Conservation (phyloP, 2,888 invertebrate species). For the Lasioglossum figueresi region DNA sequence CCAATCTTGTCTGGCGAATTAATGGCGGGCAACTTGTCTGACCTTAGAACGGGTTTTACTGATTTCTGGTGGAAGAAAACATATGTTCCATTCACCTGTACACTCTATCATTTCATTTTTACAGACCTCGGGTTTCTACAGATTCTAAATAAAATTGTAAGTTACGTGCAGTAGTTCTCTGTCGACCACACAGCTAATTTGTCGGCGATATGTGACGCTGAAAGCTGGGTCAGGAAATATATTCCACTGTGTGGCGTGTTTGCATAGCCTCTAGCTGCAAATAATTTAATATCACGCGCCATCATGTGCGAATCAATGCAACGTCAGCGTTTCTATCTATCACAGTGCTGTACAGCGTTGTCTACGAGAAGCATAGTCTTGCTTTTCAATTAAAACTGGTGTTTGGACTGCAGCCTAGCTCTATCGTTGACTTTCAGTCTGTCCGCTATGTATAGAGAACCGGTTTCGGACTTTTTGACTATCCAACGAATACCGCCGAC, state of each 20-base stretch:
- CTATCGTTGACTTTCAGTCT: not conserved
- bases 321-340: not conserved
- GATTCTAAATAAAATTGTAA: not conserved
- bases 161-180: not conserved
- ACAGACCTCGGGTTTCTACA: no score
- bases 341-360: not conserved
- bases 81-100: not conserved
- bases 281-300: not conserved
- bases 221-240: conserved; percentile 5
- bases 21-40: not conserved
- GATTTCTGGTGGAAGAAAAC: not conserved
- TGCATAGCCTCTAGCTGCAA: not conserved
- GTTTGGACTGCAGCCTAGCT: not conserved
- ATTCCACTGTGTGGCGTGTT: not conserved
- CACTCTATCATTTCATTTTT: no score
- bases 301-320: not conserved
- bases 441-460: not conserved
- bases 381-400: not conserved
- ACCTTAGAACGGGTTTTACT: not conserved
- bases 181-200: not conserved
- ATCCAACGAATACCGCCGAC: not conserved
- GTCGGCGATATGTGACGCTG: conserved; percentile 1
- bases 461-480: conserved; percentile 1
- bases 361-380: not conserved
- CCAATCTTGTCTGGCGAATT: not conserved